phyloP scores from a whole-genome alignment of 1,140 invertebrate species.

The Galleria mellonella region DNA sequence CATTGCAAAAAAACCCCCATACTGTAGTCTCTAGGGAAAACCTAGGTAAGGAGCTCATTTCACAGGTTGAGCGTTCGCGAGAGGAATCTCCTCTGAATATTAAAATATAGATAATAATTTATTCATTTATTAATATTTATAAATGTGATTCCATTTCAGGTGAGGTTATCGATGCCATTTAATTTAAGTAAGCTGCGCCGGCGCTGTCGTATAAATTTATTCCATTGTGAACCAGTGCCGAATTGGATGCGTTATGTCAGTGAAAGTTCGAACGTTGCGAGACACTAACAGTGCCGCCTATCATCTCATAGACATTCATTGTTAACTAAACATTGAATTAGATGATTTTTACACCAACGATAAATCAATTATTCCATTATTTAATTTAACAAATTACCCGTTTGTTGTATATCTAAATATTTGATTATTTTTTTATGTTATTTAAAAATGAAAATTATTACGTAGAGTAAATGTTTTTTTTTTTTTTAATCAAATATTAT shows the following conservation, averaged over 20 bases:
- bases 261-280: constrained; percentile 13
- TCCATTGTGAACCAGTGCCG: constrained; percentile 36
- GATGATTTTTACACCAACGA: constrained; percentile 46
- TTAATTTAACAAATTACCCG: constrained; percentile 47
- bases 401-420: constrained; percentile 64
- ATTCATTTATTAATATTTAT: too few relatives aligned
- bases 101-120: too few relatives aligned
- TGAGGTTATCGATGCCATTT: constrained; percentile 67
- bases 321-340: constrained; percentile 38
- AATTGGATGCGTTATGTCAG: constrained; percentile 17
- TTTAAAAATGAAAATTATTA: constrained; percentile 57
- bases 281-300: not conserved
- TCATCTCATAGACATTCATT: constrained; percentile 22
- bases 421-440: constrained; percentile 65
- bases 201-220: constrained; percentile 42
- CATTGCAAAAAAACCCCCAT: too few relatives aligned
- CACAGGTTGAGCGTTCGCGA: too few relatives aligned
- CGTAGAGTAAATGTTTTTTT: constrained; percentile 57
- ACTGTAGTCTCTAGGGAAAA: too few relatives aligned
- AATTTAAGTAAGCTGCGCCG: constrained; percentile 58
- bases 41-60: too few relatives aligned
- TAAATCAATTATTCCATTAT: constrained; percentile 69
- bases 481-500: constrained; percentile 22
- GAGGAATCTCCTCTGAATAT: too few relatives aligned
- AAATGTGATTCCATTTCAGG: too few relatives aligned